Conservation (phyloP, 2,797 vertebrate genomes). For the Micrastur ruficollis region DNA sequence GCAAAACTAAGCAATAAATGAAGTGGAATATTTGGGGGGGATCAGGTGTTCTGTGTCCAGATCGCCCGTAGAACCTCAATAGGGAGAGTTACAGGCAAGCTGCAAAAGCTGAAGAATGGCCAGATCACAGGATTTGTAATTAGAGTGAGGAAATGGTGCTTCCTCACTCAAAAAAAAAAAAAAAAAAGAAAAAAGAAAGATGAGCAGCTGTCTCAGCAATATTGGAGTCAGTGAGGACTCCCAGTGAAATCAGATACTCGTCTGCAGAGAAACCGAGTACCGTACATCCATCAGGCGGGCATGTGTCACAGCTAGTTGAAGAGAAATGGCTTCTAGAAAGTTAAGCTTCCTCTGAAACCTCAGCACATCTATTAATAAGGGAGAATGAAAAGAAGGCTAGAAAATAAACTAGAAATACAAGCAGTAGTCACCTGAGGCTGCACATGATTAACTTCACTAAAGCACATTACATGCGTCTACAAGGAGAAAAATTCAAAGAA, state of each 20-base stretch:
- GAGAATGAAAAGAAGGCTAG: slow-evolving; percentile 47
- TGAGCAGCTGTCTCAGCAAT: slow-evolving; percentile 69
- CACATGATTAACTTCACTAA: slow-evolving; percentile 47
- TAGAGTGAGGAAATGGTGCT: slow-evolving; percentile 63
- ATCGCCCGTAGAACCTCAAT: neutral
- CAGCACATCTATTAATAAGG: slow-evolving; percentile 50
- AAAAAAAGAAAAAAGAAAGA: neutral
- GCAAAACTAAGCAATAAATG: neutral
- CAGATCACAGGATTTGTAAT: slow-evolving; percentile 70
- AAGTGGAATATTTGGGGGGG: neutral
- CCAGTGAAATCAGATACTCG: slow-evolving; percentile 49
- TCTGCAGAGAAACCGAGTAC: slow-evolving; percentile 42
- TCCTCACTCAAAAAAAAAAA: slow-evolving; percentile 12
- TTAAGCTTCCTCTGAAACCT: slow-evolving; percentile 38
- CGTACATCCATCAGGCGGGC: slow-evolving; percentile 42
- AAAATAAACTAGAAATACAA: slow-evolving; percentile 59
- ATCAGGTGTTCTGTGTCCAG: neutral
- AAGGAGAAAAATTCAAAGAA: slow-evolving; percentile 51
- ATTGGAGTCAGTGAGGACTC: slow-evolving; percentile 43
- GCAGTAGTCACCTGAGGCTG: slow-evolving; percentile 51
- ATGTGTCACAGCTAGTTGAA: slow-evolving; percentile 53
- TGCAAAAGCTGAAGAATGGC: slow-evolving; percentile 36
- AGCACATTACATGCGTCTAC: slow-evolving; percentile 15
- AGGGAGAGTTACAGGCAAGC: neutral
- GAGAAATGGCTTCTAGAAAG: slow-evolving; percentile 60